Evolutionary conservation across 2,113 vertebrate genomes (phyloP).

Genomic region (Nothobranchius furzeri): DNA sequence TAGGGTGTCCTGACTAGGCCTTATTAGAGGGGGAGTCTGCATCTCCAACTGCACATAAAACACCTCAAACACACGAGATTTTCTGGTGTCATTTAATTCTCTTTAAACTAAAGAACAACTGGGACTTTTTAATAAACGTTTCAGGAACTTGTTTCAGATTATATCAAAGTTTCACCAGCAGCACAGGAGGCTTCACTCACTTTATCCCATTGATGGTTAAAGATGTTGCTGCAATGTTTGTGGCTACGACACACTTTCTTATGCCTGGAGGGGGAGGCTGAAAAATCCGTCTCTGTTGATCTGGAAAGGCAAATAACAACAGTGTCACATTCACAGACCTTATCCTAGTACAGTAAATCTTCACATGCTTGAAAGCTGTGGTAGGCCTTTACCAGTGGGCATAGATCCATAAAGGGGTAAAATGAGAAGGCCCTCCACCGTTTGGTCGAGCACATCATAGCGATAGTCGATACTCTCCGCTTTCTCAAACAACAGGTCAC

Average conservation of each 20-base stretch:
- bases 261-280: slow-evolving; percentile 88
- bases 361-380: not conserved
- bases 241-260: slow-evolving; percentile 94
- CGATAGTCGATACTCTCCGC: slow-evolving; percentile 91
- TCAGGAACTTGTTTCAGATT: not conserved
- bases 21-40: too few species aligned
- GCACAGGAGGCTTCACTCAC: slow-evolving; percentile 66
- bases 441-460: slow-evolving; percentile 87
- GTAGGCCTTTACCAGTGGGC: slow-evolving; percentile 87
- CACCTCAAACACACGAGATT: too few species aligned
- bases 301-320: slow-evolving; percentile 69
- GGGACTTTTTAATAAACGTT: too few species aligned
- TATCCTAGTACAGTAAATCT: not conserved
- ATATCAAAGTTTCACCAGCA: not conserved
- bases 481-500: slow-evolving; percentile 89
- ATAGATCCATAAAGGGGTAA: slow-evolving; percentile 94
- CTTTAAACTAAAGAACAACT: not conserved
- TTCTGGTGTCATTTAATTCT: too few species aligned
- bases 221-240: slow-evolving; percentile 97
- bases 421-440: slow-evolving; percentile 92
- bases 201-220: slow-evolving; percentile 94
- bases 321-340: not conserved
- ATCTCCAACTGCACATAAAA: too few species aligned
- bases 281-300: slow-evolving; percentile 95
- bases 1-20: too few species aligned